Evolutionary conservation across 2,888 invertebrate species (phyloP).

Genomic region (Anagyrus pseudococci): DNA sequence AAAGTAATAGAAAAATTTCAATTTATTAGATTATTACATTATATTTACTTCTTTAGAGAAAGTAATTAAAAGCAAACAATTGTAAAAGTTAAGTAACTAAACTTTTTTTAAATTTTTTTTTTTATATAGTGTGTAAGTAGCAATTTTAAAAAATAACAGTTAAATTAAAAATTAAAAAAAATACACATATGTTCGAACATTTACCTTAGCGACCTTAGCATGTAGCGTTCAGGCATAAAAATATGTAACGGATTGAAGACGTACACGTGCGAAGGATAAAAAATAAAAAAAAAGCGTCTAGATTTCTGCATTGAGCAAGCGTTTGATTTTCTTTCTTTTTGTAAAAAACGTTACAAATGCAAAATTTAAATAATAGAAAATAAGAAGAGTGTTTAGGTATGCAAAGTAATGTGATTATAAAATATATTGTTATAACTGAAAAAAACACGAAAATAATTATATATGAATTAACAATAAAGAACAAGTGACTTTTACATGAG

Average conservation of each 20-base stretch:
- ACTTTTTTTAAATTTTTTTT: conserved; percentile 14
- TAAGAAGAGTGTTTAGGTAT: conserved; percentile 17
- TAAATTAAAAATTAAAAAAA: background rate
- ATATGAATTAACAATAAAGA: conserved; percentile 37
- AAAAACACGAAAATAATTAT: conserved; percentile 28
- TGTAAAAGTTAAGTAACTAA: conserved; percentile 10
- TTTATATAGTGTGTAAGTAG: conserved; percentile 13
- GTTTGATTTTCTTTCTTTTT: conserved; percentile 13
- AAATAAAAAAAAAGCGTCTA: conserved; percentile 1
- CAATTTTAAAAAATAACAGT: conserved; percentile 8
- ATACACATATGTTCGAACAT: too few species aligned
- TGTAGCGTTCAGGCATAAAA: too few species aligned
- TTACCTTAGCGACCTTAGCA: too few species aligned
- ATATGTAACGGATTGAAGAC: conserved; percentile 1
- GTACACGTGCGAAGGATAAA: conserved; percentile 30
- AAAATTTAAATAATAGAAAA: conserved; percentile 5
- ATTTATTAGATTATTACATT: conserved; percentile 15
- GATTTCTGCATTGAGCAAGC: background rate
- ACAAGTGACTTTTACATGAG: conserved; percentile 41
- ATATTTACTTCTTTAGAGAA: conserved; percentile 21
- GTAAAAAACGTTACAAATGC: background rate
- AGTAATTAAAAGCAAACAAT: conserved; percentile 26
- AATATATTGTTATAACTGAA: conserved; percentile 32
- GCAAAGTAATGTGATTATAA: conserved; percentile 32
- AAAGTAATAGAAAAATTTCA: conserved; percentile 10